Evolutionary conservation across 2,797 vertebrate species (phyloP).

Genomic region (Phyllotis vaccarum): DNA sequence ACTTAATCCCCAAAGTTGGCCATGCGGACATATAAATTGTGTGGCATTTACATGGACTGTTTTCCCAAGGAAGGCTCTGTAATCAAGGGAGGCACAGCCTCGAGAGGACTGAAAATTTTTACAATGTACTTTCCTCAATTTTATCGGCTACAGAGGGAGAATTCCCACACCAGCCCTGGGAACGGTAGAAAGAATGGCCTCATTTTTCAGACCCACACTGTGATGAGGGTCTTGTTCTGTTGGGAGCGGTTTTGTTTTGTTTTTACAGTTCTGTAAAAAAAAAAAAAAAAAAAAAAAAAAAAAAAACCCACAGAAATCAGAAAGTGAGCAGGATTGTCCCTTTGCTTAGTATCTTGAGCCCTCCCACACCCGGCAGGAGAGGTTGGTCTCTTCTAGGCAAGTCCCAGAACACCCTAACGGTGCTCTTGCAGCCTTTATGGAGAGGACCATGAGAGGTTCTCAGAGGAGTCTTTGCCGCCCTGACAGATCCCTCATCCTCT

Average conservation of each 20-base stretch:
- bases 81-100: background rate
- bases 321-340: background rate
- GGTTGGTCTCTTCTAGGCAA: background rate
- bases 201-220: background rate
- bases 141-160: conserved; percentile 3
- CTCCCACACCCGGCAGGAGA: background rate
- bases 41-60: conserved; percentile 57
- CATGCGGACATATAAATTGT: conserved; percentile 52
- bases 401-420: background rate
- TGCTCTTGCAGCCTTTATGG: background rate
- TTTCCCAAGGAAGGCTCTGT: conserved; percentile 43
- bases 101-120: background rate
- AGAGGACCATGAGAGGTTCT: background rate
- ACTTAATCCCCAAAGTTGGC: conserved; percentile 2
- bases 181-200: background rate
- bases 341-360: background rate
- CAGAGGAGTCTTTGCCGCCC: background rate
- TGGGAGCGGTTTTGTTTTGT: background rate
- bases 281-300: no score
- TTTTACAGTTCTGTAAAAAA: background rate
- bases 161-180: background rate
- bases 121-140: background rate
- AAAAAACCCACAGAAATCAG: background rate
- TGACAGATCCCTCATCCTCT: background rate
- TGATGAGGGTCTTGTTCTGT: background rate